These are phyloP conservation scores for Hemicrepidius hirtus DNA, from an alignment of 2,888 invertebrate species.

Conservation along the genomic window DNA sequence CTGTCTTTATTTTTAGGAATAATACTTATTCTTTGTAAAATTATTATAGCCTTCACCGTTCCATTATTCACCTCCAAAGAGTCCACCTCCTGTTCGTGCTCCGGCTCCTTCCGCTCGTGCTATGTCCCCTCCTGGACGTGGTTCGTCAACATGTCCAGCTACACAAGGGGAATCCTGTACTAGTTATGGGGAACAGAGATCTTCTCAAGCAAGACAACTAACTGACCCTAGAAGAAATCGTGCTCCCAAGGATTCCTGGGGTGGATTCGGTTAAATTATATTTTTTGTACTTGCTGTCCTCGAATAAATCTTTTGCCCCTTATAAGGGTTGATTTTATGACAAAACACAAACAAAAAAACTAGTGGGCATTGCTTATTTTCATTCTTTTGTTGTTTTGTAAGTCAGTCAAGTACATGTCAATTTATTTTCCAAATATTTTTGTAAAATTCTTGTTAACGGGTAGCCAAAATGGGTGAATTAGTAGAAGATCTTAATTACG, in stretches of 20 bases:
- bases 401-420: conserved; percentile 5
- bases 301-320: too few relatives aligned
- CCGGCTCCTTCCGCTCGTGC: conserved; percentile 1
- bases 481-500: conserved; percentile 73
- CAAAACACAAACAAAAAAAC: too few relatives aligned
- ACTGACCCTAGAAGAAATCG: conserved; percentile 46
- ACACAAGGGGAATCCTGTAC: conserved; percentile 38
- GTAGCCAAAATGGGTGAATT: conserved; percentile 68
- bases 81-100: conserved; percentile 39
- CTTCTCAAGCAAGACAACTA: conserved; percentile 4
- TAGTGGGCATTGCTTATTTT: too few relatives aligned
- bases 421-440: background rate
- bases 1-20: too few relatives aligned
- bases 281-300: too few relatives aligned
- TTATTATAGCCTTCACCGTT: conserved; percentile 55
- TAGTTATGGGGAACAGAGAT: conserved; percentile 24
- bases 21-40: background rate
- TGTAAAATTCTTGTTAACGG: conserved; percentile 1
- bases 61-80: conserved; percentile 57
- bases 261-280: conserved; percentile 59
- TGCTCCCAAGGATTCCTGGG: conserved; percentile 65
- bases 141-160: too few relatives aligned
- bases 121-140: conserved; percentile 12
- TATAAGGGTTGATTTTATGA: too few relatives aligned
- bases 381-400: background rate